phyloP scores from a whole-genome alignment of 2,888 invertebrate species.

The Theristus sp. region DNA sequence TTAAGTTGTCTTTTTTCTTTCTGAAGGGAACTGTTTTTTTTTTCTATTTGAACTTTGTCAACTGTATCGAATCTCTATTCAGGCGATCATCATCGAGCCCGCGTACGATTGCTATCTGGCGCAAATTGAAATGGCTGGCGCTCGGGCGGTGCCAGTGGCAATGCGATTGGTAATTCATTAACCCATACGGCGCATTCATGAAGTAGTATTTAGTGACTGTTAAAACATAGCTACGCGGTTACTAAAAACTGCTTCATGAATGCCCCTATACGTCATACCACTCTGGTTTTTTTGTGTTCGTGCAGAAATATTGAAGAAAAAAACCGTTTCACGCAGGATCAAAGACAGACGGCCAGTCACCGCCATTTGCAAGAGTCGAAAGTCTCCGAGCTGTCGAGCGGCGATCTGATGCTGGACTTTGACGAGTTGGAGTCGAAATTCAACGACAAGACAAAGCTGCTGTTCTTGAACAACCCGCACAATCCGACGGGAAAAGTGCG shows the following conservation, averaged over 20 bases:
- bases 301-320: no score
- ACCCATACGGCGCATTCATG: no score
- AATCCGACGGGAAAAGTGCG: conserved; percentile 91
- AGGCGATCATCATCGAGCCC: conserved; percentile 91
- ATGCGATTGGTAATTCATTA: conserved; percentile 51
- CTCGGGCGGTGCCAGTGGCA: conserved; percentile 64
- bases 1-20: not conserved
- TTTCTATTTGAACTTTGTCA: not conserved
- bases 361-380: not conserved
- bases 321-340: conserved; percentile 1
- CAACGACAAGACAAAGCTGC: conserved; percentile 58
- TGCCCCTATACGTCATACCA: no score
- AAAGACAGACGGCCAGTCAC: not conserved
- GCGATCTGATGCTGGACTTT: conserved; percentile 72
- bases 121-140: conserved; percentile 73
- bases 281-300: no score
- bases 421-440: conserved; percentile 59
- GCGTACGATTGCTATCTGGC: conserved; percentile 95
- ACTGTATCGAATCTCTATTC: no score
- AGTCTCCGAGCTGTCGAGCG: conserved; percentile 37
- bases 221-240: no score
- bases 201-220: no score
- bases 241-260: no score
- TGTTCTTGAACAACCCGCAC: conserved; percentile 90
- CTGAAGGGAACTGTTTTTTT: not conserved